phyloP scores from a whole-genome alignment of 2,888 invertebrate species.

The Volucella bombylans region DNA sequence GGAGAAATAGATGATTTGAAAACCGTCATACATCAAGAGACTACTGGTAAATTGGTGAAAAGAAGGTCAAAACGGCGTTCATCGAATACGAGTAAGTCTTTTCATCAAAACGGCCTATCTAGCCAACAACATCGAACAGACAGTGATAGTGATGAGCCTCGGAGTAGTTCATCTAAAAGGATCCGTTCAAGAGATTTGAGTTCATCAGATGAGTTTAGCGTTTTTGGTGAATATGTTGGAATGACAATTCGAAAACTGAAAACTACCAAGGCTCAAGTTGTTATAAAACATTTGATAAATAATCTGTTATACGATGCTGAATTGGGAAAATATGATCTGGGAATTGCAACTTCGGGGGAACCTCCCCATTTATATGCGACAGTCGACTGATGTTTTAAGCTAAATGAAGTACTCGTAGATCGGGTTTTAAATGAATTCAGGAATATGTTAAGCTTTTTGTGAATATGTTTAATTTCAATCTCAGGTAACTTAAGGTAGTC shows the following conservation, averaged over 20 bases:
- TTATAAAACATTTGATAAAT: conserved; percentile 81
- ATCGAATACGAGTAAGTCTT: conserved; percentile 35
- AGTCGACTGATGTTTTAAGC: conserved; percentile 36
- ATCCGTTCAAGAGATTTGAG: conserved; percentile 30
- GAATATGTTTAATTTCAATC: conserved; percentile 40
- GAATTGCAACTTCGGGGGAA: conserved; percentile 80
- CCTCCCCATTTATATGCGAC: conserved; percentile 81
- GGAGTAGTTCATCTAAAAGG: conserved; percentile 25
- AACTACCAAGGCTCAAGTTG: conserved; percentile 80
- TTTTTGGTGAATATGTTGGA: conserved; percentile 81
- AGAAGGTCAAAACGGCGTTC: conserved; percentile 34
- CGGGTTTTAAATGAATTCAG: conserved; percentile 50
- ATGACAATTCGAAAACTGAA: conserved; percentile 81
- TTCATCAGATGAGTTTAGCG: conserved; percentile 79
- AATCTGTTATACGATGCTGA: conserved; percentile 81
- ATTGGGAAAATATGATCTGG: conserved; percentile 80
- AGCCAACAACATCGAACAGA: conserved; percentile 36
- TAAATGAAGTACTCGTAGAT: neutral
- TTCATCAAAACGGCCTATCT: neutral
- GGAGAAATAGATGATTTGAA: conserved; percentile 48
- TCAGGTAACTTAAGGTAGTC: conserved; percentile 70
- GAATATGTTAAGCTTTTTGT: conserved; percentile 51
- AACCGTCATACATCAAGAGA: neutral
- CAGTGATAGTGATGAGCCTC: conserved; percentile 56
- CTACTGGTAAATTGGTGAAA: conserved; percentile 5